Conservation (phyloP, 2,113 vertebrate species). For the Mystacornis crossleyi region DNA sequence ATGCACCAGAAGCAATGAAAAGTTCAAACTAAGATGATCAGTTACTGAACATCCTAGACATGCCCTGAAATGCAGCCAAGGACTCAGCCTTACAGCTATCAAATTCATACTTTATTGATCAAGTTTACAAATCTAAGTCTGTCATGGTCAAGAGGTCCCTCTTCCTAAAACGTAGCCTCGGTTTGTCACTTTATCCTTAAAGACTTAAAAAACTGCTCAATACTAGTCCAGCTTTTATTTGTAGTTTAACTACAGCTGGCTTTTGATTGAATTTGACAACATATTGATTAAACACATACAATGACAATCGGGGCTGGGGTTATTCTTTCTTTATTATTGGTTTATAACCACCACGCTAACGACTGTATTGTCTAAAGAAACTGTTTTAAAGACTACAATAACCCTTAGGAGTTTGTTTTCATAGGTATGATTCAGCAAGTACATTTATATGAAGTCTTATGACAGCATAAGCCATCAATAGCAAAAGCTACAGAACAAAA, state of each 20-base stretch:
- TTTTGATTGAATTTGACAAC: background rate
- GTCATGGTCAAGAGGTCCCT: background rate
- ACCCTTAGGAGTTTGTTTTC: background rate
- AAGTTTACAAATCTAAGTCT: background rate
- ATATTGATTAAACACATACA: background rate
- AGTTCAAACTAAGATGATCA: background rate
- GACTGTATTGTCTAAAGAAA: background rate
- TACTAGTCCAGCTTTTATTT: background rate
- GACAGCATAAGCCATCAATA: background rate
- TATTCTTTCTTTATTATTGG: fast-evolving
- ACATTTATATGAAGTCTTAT: background rate
- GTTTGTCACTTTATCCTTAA: background rate
- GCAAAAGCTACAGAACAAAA: background rate
- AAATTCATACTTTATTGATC: background rate
- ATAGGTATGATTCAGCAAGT: background rate
- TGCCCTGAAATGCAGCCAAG: background rate
- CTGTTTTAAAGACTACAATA: background rate
- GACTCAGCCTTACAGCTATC: background rate
- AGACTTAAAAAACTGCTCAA: background rate
- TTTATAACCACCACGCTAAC: background rate
- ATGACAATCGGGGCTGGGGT: background rate
- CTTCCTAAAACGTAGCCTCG: background rate
- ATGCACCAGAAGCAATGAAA: background rate
- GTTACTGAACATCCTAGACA: background rate
- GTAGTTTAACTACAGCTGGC: background rate